Percentiles rank a stretch among this genome's conserved stretches.
Evolutionary conservation across 2,113 vertebrate genomes (phyloP).

Genomic region (Tragulus kanchil): DNA sequence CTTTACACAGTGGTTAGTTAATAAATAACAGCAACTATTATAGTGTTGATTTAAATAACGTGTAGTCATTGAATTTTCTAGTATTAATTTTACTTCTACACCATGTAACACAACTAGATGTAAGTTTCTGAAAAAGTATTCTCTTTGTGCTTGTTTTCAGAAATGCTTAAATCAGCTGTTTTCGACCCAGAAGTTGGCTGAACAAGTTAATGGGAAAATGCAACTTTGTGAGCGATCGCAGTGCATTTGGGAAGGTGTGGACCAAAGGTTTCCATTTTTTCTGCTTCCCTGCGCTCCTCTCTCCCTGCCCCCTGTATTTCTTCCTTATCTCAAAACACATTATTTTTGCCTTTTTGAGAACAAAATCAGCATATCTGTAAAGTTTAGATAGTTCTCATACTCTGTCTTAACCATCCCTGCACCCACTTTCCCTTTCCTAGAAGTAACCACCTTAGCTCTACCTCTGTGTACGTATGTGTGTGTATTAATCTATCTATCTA

Average conservation of each 20-base stretch:
- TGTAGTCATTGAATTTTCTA: neutral
- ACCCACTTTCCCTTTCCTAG: neutral
- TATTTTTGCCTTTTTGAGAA: neutral
- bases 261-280: neutral
- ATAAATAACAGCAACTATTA: neutral
- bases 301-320: neutral
- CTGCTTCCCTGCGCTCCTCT: neutral
- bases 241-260: constrained; percentile 78
- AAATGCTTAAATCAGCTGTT: constrained; percentile 59
- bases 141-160: constrained; percentile 63
- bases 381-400: neutral
- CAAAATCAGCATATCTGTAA: neutral
- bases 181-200: neutral
- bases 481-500: neutral
- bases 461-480: neutral
- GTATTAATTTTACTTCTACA: neutral
- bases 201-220: neutral
- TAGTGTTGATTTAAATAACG: neutral
- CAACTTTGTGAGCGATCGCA: constrained; percentile 73
- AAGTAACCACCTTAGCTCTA: neutral
- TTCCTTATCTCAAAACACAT: neutral
- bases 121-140: constrained; percentile 37
- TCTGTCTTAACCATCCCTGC: neutral
- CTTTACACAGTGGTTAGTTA: neutral
- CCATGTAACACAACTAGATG: neutral